phyloP scores from a whole-genome alignment of 2,888 invertebrate species.

The Agriotes lineatus region DNA sequence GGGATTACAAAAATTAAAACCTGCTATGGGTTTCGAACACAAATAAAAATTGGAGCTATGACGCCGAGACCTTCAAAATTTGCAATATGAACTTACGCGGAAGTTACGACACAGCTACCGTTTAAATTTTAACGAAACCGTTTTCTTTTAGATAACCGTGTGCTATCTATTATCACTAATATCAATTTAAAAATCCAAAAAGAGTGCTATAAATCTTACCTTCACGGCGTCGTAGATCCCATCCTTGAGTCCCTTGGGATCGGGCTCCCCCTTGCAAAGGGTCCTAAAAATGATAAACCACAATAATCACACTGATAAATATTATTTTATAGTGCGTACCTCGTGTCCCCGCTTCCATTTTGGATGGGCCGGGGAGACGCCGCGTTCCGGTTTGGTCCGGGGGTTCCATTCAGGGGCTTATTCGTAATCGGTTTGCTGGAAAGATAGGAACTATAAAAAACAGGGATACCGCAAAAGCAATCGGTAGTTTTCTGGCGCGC shows the following conservation, averaged over 20 bases:
- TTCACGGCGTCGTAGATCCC: conserved; percentile 62
- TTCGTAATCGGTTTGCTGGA: conserved; percentile 59
- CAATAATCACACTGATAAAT: conserved; percentile 6
- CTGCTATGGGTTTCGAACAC: no score
- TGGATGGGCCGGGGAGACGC: conserved; percentile 57
- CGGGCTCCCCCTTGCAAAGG: conserved; percentile 43
- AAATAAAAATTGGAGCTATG: no score
- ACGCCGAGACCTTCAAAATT: no score
- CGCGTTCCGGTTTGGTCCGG: conserved; percentile 52
- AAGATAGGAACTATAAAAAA: conserved; percentile 38
- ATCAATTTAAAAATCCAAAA: no score
- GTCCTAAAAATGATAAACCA: conserved; percentile 36
- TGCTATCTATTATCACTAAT: no score
- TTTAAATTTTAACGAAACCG: no score
- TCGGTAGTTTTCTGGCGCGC: neutral
- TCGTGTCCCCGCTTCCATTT: conserved; percentile 56
- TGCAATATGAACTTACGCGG: no score
- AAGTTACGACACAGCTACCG: no score
- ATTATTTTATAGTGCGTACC: conserved; percentile 46
- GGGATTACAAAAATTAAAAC: no score
- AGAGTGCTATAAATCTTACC: conserved; percentile 59
- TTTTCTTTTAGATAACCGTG: no score
- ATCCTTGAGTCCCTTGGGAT: conserved; percentile 52
- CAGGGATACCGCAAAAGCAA: neutral
- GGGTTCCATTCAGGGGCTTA: conserved; percentile 60